These are phyloP conservation scores for Teleogryllus occipitalis DNA, from an alignment of 1,140 invertebrate species.

Conservation along the genomic window DNA sequence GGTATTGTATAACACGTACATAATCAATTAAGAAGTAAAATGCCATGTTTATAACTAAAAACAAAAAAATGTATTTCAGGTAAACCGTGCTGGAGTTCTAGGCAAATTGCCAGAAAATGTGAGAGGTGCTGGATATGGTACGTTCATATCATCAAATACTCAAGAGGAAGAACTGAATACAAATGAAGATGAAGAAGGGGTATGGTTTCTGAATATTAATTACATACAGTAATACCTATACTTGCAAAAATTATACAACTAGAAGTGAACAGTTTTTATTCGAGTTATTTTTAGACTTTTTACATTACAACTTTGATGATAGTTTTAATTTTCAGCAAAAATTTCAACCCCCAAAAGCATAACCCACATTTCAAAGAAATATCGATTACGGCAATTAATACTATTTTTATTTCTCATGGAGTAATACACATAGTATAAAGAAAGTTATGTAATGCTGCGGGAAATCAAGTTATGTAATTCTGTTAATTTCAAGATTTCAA, in stretches of 20 bases:
- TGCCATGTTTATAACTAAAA: background rate
- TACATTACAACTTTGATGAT: too few species aligned
- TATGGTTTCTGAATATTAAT: background rate
- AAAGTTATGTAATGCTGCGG: too few species aligned
- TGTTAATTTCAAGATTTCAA: too few species aligned
- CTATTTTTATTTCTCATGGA: too few species aligned
- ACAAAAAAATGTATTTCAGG: slow-evolving; percentile 27
- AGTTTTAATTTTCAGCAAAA: too few species aligned
- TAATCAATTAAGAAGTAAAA: background rate
- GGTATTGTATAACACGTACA: slow-evolving; percentile 24
- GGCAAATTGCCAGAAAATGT: slow-evolving; percentile 48
- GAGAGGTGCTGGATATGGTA: slow-evolving; percentile 20
- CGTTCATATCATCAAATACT: slow-evolving; percentile 31
- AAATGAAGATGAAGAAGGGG: slow-evolving; percentile 31
- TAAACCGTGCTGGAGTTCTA: slow-evolving; percentile 59
- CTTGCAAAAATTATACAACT: background rate
- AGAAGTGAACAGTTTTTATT: too few species aligned
- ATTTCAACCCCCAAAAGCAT: too few species aligned
- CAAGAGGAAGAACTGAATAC: slow-evolving; percentile 24
- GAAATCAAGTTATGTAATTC: too few species aligned
- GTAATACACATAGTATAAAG: too few species aligned
- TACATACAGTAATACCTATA: background rate
- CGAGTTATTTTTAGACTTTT: too few species aligned
- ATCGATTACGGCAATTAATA: too few species aligned
- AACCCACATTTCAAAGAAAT: too few species aligned